Conservation (phyloP, 2,888 invertebrate genomes). For the Aspidiotus destructor region DNA sequence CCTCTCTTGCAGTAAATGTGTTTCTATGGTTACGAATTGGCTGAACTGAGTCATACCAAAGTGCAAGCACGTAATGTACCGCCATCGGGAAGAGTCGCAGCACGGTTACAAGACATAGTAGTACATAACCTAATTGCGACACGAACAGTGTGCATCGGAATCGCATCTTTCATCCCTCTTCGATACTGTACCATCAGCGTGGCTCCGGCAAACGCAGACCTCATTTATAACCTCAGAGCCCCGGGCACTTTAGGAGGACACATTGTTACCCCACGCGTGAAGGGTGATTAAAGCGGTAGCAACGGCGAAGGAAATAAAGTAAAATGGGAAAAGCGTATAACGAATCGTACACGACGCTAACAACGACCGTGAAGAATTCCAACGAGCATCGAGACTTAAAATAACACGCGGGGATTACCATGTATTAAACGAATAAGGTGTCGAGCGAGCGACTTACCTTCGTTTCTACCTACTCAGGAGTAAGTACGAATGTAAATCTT, state of each 20-base stretch:
- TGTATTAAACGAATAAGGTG: too few species aligned
- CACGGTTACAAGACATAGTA: neutral
- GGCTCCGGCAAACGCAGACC: neutral
- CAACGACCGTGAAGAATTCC: too few species aligned
- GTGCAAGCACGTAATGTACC: constrained; percentile 29
- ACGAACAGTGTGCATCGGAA: constrained; percentile 29
- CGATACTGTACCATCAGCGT: constrained; percentile 3
- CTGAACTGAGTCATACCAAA: constrained; percentile 33
- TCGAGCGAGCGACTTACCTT: too few species aligned
- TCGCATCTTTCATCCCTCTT: constrained; percentile 30
- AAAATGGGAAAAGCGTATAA: neutral
- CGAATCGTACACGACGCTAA: neutral
- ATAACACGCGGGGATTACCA: too few species aligned
- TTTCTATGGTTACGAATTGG: constrained; percentile 32
- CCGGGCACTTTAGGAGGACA: constrained; percentile 25
- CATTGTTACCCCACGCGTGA: constrained; percentile 10
- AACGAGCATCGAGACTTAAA: too few species aligned
- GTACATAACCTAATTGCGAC: constrained; percentile 31
- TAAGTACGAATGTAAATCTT: too few species aligned
- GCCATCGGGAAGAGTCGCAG: constrained; percentile 29
- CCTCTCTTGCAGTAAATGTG: neutral
- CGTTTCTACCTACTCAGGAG: too few species aligned
- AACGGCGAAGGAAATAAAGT: neutral
- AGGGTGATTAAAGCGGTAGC: constrained; percentile 6
- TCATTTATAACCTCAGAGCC: constrained; percentile 27